Evolutionary conservation across 2,797 vertebrate species (phyloP), one percentile per base, ranked within the genome.

Genomic region (Notoglanidium macrostoma): DNA sequence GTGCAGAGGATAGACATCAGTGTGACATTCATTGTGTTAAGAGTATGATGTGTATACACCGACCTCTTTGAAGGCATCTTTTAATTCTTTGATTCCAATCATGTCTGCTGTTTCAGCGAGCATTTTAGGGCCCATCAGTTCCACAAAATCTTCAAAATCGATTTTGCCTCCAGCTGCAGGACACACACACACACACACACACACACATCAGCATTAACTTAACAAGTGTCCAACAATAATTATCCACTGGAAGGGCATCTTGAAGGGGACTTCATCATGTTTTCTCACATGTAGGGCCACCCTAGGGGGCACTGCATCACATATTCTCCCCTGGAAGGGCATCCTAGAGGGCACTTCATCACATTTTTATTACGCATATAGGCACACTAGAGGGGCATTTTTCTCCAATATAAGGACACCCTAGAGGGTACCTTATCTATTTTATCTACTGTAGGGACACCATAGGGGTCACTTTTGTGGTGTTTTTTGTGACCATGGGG

Each of bases 71-170:
- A 99, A 99, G 74, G 98, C 98, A 0, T 99, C 97, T 1, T 97
- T 95, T 40, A 99, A 95, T 90, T 99, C 98, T 92, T 98, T 96
- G 86, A 98, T 96, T 0, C 98, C 98, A 0, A 99, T 98, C 98
- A 99, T 99, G 91, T 98, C 97, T 0, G 97, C 98, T 0, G 98
- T 99, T 94, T 99, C 98, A 0, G 96, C 98, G 90, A 99, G 93
- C 96, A 99, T 95, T 94, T 99, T 99, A 54, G 98, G 98, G 51
- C 98, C 98, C 98, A 99, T 99, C 91, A 99, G 94, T 91, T 98
- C 97, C 92, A 99, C 96, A 21, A 99, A 99, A 90, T 99, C 98
- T 15, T 98, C 98, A 90, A 98, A 97, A 93, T 99, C 98, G 81
- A 99, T 93, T 93, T 98, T 98, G 49, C 97, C 97, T 4, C 98